These are phyloP conservation scores for Bubo scandiacus DNA, from an alignment of 2,113 vertebrate genomes.

Conservation along the genomic window DNA sequence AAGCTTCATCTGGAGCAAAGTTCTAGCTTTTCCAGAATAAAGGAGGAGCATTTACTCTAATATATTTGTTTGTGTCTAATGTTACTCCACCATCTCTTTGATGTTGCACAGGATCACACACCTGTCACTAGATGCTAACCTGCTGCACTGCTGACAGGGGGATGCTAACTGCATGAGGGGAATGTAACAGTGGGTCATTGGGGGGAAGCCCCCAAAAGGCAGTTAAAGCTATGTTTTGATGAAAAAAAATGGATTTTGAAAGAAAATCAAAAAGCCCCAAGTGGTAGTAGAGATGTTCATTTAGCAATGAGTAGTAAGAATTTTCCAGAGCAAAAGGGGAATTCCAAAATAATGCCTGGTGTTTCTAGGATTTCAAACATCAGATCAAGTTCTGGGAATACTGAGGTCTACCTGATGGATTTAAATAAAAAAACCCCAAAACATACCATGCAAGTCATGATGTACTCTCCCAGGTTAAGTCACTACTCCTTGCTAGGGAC, in stretches of 20 bases:
- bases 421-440: not conserved
- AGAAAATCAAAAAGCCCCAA: accelerated
- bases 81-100: not conserved
- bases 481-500: not conserved
- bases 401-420: not conserved
- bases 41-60: not conserved
- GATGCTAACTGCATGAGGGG: not conserved
- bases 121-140: not conserved
- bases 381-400: not conserved
- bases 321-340: not conserved
- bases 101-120: not conserved
- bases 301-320: not conserved
- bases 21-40: not conserved
- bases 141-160: not conserved
- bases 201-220: not conserved
- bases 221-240: not conserved
- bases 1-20: not conserved
- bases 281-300: not conserved
- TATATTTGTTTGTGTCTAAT: not conserved
- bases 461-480: not conserved
- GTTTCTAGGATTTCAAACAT: not conserved
- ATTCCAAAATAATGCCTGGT: not conserved
- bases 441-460: not conserved
- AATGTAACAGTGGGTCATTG: not conserved
- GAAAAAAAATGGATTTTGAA: not conserved